Evolutionary conservation across 2,113 vertebrate species (phyloP).

Genomic region (Ciconia maguari): DNA sequence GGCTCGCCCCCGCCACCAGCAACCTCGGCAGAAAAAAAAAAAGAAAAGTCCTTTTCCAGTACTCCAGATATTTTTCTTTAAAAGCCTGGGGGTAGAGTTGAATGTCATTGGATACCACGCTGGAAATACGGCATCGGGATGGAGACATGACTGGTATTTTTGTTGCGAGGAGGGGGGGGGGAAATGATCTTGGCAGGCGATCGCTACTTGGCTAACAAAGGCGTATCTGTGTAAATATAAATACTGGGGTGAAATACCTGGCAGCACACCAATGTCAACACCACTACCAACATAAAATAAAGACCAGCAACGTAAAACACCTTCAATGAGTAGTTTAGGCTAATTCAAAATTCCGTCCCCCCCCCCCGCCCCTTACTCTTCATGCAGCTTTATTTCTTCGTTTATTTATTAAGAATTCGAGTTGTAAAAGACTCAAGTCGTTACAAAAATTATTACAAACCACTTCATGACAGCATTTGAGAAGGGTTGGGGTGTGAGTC

Average conservation of each 20-base stretch:
- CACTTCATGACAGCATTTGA: not conserved
- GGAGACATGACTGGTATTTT: not conserved
- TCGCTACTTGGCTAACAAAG: constrained; percentile 36
- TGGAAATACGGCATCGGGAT: constrained; percentile 10
- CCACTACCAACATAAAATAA: not conserved
- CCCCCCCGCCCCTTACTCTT: not conserved
- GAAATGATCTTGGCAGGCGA: not conserved
- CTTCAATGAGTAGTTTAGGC: not conserved
- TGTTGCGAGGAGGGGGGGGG: not conserved
- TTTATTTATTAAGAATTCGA: not conserved
- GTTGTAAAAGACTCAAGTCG: not conserved
- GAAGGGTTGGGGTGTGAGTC: not conserved
- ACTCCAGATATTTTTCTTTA: not conserved
- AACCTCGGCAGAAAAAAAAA: not conserved
- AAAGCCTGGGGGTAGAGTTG: not conserved
- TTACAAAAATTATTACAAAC: constrained; percentile 49
- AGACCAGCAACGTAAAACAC: not conserved
- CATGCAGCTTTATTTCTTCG: not conserved
- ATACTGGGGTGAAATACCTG: constrained; percentile 18
- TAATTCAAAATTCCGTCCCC: not conserved
- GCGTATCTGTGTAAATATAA: not conserved
- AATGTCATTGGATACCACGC: not conserved
- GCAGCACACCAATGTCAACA: constrained; percentile 26
- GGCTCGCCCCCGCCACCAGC: not conserved
- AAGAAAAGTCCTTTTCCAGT: not conserved